phyloP scores from a whole-genome alignment of 2,113 vertebrate species.

The Sturnus vulgaris region DNA sequence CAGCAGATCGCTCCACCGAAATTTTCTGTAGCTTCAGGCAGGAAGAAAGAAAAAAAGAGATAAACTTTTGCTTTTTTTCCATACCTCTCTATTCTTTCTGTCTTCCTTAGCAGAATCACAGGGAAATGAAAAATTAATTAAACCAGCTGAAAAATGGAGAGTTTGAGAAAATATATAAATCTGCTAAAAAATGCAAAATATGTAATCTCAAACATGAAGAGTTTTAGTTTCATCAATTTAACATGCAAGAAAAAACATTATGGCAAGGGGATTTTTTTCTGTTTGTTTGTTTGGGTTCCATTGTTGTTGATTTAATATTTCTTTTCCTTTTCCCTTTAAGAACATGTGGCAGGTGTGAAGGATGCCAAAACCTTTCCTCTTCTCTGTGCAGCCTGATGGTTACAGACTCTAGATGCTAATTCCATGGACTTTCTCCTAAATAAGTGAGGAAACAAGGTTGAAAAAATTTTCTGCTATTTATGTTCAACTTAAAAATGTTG shows the following conservation, averaged over 20 bases:
- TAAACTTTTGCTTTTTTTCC: not conserved
- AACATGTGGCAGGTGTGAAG: fast-evolving
- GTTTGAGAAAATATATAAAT: not conserved
- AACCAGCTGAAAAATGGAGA: not conserved
- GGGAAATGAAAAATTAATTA: not conserved
- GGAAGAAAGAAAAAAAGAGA: not conserved
- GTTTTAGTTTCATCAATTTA: not conserved
- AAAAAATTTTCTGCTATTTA: not conserved
- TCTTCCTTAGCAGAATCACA: not conserved
- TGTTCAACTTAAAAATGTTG: not conserved
- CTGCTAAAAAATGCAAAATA: not conserved
- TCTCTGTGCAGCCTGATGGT: not conserved
- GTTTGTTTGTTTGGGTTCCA: not conserved
- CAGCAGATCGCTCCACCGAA: not conserved
- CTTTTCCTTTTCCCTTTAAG: not conserved
- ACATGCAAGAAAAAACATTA: not conserved
- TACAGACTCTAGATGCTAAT: not conserved
- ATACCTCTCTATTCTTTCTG: not conserved
- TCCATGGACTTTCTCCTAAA: not conserved
- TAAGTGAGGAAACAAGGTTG: not conserved
- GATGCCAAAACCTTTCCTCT: not conserved
- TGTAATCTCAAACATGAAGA: not conserved
- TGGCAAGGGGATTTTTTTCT: fast-evolving
- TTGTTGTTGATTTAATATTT: not conserved
- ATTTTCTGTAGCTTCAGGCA: not conserved